These are phyloP conservation scores for Excalfactoria chinensis DNA, from an alignment of 2,113 vertebrate species.

Conservation along the genomic window DNA sequence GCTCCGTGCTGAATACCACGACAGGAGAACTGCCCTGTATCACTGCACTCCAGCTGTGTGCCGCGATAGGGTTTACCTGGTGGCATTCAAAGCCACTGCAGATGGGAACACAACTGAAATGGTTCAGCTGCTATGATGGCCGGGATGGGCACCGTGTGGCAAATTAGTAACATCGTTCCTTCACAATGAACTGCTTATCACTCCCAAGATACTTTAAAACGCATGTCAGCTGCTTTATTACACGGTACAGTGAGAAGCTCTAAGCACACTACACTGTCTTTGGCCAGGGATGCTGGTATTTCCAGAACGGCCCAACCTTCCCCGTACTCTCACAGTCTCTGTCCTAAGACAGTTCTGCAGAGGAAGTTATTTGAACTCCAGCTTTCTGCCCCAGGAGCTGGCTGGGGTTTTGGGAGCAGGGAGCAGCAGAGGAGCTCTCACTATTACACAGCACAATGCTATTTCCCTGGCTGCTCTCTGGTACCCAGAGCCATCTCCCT, in stretches of 20 bases:
- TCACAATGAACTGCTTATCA: background rate
- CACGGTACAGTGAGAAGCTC: background rate
- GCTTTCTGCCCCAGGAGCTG: background rate
- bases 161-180: background rate
- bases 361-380: background rate
- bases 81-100: background rate
- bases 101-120: background rate
- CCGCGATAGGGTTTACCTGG: background rate
- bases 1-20: rapidly evolving
- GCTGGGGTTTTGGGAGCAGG: background rate
- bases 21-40: too few relatives aligned
- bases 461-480: background rate
- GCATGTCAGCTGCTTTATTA: background rate
- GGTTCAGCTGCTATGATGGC: background rate
- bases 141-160: background rate
- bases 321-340: background rate
- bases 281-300: background rate
- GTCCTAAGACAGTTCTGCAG: background rate
- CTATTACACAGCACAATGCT: background rate
- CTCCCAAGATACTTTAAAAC: background rate
- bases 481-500: background rate
- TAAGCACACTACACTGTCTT: background rate
- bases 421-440: background rate
- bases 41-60: rapidly evolving
- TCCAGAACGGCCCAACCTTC: background rate